These are phyloP conservation scores for Laterallus jamaicensis DNA, from an alignment of 2,113 vertebrate genomes.

Conservation along the genomic window DNA sequence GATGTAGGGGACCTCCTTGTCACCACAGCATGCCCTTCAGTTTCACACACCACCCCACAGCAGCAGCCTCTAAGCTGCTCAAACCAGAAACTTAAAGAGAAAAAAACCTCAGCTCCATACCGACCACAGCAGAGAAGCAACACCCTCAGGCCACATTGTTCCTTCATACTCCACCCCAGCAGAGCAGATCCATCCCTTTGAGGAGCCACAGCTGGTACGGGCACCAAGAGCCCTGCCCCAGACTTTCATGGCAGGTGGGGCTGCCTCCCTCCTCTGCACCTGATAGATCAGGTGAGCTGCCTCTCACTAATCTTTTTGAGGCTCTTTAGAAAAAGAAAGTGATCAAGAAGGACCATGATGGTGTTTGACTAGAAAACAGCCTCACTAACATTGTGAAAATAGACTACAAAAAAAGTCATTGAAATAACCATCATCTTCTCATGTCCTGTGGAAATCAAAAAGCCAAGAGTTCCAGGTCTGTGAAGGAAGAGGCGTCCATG, in stretches of 20 bases:
- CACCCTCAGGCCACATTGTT: fast-evolving
- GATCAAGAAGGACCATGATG: fast-evolving
- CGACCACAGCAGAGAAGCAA: background rate
- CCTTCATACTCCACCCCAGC: fast-evolving
- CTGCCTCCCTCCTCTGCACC: background rate
- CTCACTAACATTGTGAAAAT: background rate
- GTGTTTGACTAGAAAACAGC: background rate
- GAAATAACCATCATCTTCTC: background rate
- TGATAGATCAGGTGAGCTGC: fast-evolving
- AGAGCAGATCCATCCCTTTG: fast-evolving
- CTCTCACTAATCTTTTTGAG: background rate
- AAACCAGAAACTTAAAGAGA: fast-evolving
- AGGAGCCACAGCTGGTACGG: fast-evolving
- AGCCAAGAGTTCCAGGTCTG: fast-evolving
- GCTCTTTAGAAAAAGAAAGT: background rate
- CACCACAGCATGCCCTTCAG: background rate
- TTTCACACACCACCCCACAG: background rate
- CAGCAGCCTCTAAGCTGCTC: fast-evolving
- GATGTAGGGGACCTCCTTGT: fast-evolving
- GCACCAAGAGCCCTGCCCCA: fast-evolving
- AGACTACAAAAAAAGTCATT: fast-evolving
- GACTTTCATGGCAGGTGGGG: too few species aligned
- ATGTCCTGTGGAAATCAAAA: background rate
- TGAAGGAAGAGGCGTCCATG: background rate
- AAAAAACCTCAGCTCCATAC: background rate